These are phyloP conservation scores for Colostygia pectinataria DNA, from an alignment of 2,888 invertebrate genomes.

Conservation along the genomic window DNA sequence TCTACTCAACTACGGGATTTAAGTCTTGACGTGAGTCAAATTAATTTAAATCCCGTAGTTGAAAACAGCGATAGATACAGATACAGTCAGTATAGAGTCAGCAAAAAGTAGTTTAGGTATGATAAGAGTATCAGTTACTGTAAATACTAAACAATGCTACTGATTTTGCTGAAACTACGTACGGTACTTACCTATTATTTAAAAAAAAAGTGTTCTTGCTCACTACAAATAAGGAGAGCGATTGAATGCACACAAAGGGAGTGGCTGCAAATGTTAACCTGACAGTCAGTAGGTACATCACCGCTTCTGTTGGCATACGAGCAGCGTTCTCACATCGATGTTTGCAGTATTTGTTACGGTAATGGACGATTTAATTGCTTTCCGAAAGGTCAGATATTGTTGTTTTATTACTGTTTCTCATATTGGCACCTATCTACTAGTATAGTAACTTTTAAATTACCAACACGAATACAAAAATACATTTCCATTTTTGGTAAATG, in stretches of 20 bases:
- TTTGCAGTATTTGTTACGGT: constrained; percentile 68
- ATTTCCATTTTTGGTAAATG: too few relatives aligned
- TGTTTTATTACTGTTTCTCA: too few relatives aligned
- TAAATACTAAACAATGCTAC: too few relatives aligned
- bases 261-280: constrained; percentile 66
- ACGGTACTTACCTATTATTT: background rate
- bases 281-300: constrained; percentile 35
- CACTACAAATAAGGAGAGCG: constrained; percentile 53
- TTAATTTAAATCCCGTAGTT: too few relatives aligned
- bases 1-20: too few relatives aligned
- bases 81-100: too few relatives aligned
- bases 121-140: too few relatives aligned
- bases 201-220: constrained; percentile 16
- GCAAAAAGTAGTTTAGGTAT: too few relatives aligned
- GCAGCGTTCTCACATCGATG: constrained; percentile 54
- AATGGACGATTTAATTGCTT: constrained; percentile 72
- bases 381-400: constrained; percentile 54
- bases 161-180: too few relatives aligned
- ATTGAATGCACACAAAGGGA: constrained; percentile 60
- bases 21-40: too few relatives aligned
- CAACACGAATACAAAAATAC: too few relatives aligned
- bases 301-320: constrained; percentile 47
- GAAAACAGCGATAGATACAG: too few relatives aligned
- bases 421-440: background rate
- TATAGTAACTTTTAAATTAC: background rate